Conservation (phyloP, 1,140 invertebrate species). For the Heterodera schachtii region DNA sequence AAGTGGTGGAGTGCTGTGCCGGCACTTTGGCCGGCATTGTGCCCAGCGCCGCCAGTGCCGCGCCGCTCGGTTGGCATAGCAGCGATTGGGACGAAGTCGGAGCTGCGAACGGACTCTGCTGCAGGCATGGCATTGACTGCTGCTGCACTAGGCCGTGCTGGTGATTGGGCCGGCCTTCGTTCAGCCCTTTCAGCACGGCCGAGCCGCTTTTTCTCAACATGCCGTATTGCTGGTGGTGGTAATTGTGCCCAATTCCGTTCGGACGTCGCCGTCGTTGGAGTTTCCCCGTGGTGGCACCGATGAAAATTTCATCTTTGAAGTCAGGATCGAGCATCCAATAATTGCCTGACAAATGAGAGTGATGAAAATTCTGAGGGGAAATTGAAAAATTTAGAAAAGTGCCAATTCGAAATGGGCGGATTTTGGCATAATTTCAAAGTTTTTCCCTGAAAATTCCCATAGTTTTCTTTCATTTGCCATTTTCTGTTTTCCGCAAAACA, state of each 20-base stretch:
- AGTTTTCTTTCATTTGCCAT: not conserved
- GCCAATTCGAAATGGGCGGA: no score
- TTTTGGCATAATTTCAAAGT: not conserved
- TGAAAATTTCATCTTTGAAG: slow-evolving; percentile 48
- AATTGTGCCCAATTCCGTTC: not conserved
- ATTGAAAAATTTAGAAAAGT: no score
- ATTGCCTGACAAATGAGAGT: slow-evolving; percentile 32
- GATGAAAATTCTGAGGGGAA: no score
- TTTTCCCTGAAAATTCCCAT: not conserved
- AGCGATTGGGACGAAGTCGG: not conserved
- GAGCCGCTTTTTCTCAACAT: not conserved
- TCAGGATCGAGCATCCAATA: slow-evolving; percentile 49
- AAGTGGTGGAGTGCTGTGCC: not conserved
- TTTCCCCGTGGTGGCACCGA: slow-evolving; percentile 45
- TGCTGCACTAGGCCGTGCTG: not conserved
- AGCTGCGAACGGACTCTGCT: not conserved
- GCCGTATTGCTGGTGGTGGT: not conserved
- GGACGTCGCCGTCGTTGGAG: slow-evolving; percentile 32
- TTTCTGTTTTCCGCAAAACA: slow-evolving; percentile 26
- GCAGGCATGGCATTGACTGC: not conserved
- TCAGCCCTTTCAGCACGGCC: not conserved
- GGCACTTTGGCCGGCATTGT: not conserved
- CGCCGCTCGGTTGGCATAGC: not conserved
- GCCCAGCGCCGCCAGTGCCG: not conserved
- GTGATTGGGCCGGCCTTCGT: not conserved